These are phyloP conservation scores for Phoxinus dragarum DNA, from an alignment of 2,797 vertebrate genomes.

Conservation along the genomic window DNA sequence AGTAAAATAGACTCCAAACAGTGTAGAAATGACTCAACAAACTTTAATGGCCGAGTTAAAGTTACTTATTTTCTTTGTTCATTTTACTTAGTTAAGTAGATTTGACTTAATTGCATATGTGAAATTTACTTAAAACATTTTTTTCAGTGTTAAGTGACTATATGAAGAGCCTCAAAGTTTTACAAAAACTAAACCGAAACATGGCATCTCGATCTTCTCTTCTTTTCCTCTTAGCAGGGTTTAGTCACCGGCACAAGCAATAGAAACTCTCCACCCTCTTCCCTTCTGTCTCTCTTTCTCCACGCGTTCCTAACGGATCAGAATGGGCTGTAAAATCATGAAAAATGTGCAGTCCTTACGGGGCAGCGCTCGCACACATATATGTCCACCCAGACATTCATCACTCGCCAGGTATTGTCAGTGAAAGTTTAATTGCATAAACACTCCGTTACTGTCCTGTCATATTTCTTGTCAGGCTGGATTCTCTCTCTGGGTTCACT, in stretches of 20 bases:
- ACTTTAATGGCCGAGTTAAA: no score
- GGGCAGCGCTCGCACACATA: constrained; percentile 84
- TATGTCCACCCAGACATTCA: constrained; percentile 89
- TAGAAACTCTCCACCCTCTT: neutral
- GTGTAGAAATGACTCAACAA: no score
- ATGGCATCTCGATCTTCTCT: neutral
- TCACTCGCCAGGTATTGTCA: constrained; percentile 93
- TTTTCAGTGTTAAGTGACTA: neutral
- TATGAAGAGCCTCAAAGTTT: neutral
- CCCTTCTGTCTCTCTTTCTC: constrained; percentile 34
- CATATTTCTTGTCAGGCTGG: constrained; percentile 95
- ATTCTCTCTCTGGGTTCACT: constrained; percentile 92
- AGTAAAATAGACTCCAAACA: no score
- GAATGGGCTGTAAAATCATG: constrained; percentile 89
- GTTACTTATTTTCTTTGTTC: no score
- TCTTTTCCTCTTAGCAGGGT: constrained; percentile 52
- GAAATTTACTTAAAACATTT: no score
- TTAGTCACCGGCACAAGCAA: neutral
- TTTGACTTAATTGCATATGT: no score
- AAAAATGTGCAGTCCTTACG: constrained; percentile 90
- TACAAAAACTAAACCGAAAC: neutral
- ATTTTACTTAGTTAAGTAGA: no score
- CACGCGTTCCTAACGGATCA: constrained; percentile 84
- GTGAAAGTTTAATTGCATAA: constrained; percentile 99
- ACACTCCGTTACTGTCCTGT: constrained; percentile 99